Percentiles rank a stretch among this genome's conserved stretches.
These are phyloP conservation scores for Passerculus sandwichensis DNA, from an alignment of 2,797 vertebrate genomes.

Conservation along the genomic window DNA sequence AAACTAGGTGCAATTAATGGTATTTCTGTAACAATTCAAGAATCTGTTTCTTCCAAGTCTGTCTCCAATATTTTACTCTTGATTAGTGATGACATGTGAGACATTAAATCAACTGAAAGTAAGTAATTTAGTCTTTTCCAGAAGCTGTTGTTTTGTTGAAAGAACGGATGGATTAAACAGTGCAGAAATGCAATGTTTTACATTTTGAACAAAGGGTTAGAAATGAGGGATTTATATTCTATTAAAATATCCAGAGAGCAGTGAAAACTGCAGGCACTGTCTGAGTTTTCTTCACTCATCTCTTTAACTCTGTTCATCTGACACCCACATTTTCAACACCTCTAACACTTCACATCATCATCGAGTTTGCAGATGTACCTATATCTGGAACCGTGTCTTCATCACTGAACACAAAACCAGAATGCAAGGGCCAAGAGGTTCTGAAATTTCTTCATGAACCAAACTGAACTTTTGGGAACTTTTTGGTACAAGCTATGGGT, in stretches of 20 bases:
- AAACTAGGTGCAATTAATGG: not conserved
- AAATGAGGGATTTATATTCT: not conserved
- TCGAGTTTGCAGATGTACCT: not conserved
- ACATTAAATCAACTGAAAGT: not conserved
- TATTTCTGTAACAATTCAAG: not conserved
- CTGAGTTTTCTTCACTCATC: not conserved
- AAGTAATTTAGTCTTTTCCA: not conserved
- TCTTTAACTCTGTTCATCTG: constrained; percentile 2
- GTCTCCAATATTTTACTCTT: not conserved
- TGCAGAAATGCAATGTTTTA: not conserved
- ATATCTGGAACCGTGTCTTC: constrained; percentile 10
- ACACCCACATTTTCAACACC: constrained; percentile 55
- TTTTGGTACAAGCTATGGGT: not conserved
- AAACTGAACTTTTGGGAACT: not conserved
- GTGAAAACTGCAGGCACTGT: not conserved
- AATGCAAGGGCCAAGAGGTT: not conserved
- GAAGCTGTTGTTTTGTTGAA: not conserved
- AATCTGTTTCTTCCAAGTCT: not conserved
- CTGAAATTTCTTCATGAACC: not conserved
- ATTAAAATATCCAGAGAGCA: not conserved
- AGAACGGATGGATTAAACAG: not conserved
- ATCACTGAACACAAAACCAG: not conserved
- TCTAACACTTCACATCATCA: not conserved
- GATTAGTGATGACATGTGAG: not conserved
- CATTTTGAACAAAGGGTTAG: not conserved